These are phyloP conservation scores for Schrankia costaestrigalis DNA, from an alignment of 2,888 invertebrate species.

Conservation along the genomic window DNA sequence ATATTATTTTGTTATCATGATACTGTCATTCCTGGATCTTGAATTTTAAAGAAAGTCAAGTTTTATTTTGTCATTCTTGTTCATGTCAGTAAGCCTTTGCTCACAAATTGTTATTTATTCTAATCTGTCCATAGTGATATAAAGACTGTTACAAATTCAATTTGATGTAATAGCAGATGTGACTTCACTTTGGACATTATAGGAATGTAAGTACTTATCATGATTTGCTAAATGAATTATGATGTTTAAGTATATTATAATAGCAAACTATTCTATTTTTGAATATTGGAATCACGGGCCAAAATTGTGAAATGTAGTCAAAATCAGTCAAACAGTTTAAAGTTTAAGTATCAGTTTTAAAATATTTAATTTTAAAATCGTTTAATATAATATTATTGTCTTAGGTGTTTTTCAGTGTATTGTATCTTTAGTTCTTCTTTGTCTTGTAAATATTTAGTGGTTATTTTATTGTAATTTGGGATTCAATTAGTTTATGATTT, in stretches of 20 bases:
- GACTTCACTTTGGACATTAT: slow-evolving; percentile 32
- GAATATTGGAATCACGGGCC: slow-evolving; percentile 71
- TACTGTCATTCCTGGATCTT: slow-evolving; percentile 54
- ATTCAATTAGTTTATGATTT: slow-evolving; percentile 53
- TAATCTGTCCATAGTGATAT: slow-evolving; percentile 46
- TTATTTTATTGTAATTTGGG: slow-evolving; percentile 46
- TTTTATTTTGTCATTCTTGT: slow-evolving; percentile 36
- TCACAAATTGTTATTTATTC: slow-evolving; percentile 69
- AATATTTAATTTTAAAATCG: slow-evolving; percentile 30
- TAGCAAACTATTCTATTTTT: slow-evolving; percentile 46
- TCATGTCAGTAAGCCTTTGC: slow-evolving; percentile 55
- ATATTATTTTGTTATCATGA: slow-evolving; percentile 32
- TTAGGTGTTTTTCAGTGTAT: slow-evolving; percentile 33
- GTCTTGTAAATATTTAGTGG: slow-evolving; percentile 37
- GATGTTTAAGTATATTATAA: slow-evolving; percentile 33
- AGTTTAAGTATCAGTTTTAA: slow-evolving; percentile 33
- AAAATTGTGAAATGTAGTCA: slow-evolving; percentile 74
- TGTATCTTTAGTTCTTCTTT: slow-evolving; percentile 30
- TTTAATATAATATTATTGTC: slow-evolving; percentile 22
- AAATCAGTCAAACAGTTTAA: slow-evolving; percentile 61
- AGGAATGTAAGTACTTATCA: slow-evolving; percentile 52
- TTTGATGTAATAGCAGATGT: slow-evolving; percentile 41
- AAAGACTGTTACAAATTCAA: slow-evolving; percentile 46
- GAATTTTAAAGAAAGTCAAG: slow-evolving; percentile 39
- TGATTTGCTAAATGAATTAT: slow-evolving; percentile 46